Percentiles rank a stretch among this genome's conserved stretches.
Evolutionary conservation across 2,888 invertebrate species (phyloP).

Genomic region (Biston stratarius): DNA sequence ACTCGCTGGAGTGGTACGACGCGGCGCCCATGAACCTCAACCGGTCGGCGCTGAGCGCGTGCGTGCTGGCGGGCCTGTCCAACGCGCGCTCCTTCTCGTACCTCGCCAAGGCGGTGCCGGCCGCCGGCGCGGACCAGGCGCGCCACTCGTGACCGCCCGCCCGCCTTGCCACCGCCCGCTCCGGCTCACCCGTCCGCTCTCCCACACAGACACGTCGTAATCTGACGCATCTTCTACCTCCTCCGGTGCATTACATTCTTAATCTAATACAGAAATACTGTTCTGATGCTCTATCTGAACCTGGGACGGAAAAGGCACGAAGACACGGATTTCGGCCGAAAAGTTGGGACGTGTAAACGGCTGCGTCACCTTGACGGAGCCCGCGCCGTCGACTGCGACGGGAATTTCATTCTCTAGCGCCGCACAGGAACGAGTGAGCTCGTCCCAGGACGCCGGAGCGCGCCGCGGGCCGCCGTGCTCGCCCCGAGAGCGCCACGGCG

Average conservation of each 20-base stretch:
- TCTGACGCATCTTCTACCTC: too few species aligned
- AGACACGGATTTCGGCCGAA: too few species aligned
- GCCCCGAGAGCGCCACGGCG: too few species aligned
- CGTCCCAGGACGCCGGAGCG: too few species aligned
- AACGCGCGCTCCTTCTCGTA: constrained; percentile 90
- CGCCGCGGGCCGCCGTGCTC: too few species aligned
- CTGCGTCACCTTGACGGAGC: background rate
- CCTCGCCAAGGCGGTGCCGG: constrained; percentile 79
- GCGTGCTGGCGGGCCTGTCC: constrained; percentile 90
- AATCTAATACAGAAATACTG: too few species aligned
- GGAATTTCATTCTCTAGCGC: too few species aligned
- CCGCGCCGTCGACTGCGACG: background rate
- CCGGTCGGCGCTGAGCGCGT: constrained; percentile 92
- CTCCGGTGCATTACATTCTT: too few species aligned
- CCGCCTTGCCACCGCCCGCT: background rate
- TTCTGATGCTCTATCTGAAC: too few species aligned
- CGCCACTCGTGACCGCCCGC: constrained; percentile 61
- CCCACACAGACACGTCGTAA: too few species aligned
- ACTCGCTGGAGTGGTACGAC: constrained; percentile 88
- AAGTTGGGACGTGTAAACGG: background rate
- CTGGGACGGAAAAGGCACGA: too few species aligned
- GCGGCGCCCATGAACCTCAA: constrained; percentile 93
- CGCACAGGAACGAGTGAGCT: too few species aligned
- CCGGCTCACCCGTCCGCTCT: background rate
- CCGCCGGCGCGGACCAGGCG: constrained; percentile 80